phyloP scores from a whole-genome alignment of 2,797 vertebrate genomes.

The Bucorvus abyssinicus region DNA sequence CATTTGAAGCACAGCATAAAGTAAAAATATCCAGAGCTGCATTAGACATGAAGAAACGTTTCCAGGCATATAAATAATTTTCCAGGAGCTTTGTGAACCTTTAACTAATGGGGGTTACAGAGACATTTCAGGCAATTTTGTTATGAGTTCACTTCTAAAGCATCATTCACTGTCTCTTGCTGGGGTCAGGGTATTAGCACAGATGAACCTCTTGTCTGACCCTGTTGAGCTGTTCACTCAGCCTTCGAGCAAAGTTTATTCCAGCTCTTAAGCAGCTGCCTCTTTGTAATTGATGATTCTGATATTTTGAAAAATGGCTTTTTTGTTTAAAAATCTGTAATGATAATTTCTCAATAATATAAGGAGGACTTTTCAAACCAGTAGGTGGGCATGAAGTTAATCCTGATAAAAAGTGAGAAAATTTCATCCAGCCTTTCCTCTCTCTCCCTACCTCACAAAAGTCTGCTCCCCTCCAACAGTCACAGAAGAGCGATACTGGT shows the following conservation, averaged over 20 bases:
- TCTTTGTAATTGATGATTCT: slow-evolving; percentile 25
- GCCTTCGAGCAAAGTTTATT: slow-evolving; percentile 38
- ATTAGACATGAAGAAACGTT: background rate
- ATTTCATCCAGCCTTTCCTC: background rate
- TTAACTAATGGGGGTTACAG: background rate
- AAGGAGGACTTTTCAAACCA: background rate
- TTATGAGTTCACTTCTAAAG: background rate
- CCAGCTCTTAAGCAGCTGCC: background rate
- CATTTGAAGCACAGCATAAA: background rate
- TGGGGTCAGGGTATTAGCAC: background rate
- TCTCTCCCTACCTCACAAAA: background rate
- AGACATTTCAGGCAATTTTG: slow-evolving; percentile 10
- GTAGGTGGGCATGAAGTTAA: background rate
- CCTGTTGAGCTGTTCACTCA: background rate
- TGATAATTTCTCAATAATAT: background rate
- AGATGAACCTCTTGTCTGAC: background rate
- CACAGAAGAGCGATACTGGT: accelerated
- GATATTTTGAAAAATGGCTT: slow-evolving; percentile 19
- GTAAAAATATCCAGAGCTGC: background rate
- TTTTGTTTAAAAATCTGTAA: slow-evolving; percentile 31
- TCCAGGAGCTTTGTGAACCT: background rate
- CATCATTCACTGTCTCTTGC: background rate
- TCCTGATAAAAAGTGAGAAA: background rate
- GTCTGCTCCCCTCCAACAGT: background rate
- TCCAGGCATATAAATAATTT: background rate